Evolutionary conservation across 2,797 vertebrate genomes (phyloP).

Genomic region (Helicolenus hilgendorfi): DNA sequence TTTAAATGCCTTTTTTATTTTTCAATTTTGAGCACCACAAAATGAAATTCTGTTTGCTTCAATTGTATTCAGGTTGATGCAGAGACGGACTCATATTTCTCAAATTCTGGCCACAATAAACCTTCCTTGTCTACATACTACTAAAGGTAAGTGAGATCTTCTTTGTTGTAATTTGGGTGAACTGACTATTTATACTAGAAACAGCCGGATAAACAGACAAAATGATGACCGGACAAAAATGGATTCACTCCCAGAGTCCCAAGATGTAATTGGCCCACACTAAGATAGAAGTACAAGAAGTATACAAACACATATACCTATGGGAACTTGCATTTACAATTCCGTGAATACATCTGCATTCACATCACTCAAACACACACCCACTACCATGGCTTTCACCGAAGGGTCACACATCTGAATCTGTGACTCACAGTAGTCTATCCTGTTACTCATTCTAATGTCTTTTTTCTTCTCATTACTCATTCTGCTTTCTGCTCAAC

Average conservation of each 20-base stretch:
- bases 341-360: not conserved
- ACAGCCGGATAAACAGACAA: not conserved
- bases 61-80: not conserved
- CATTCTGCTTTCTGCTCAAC: slow-evolving; percentile 45
- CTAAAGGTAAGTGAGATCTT: not conserved
- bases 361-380: not conserved
- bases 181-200: not conserved
- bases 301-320: not conserved
- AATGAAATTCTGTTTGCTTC: not conserved
- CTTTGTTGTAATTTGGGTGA: not conserved
- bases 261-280: not conserved
- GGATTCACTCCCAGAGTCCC: not conserved
- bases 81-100: not conserved
- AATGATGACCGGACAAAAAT: not conserved
- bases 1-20: not conserved
- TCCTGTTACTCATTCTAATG: slow-evolving; percentile 46
- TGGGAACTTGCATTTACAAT: not conserved
- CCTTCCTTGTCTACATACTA: not conserved
- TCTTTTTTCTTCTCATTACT: slow-evolving; percentile 47
- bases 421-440: not conserved
- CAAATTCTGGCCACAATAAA: not conserved
- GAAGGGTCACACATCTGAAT: not conserved
- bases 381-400: not conserved
- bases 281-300: not conserved
- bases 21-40: not conserved